Conservation (phyloP, 2,888 invertebrate species). For the Anarsia innoxiella region DNA sequence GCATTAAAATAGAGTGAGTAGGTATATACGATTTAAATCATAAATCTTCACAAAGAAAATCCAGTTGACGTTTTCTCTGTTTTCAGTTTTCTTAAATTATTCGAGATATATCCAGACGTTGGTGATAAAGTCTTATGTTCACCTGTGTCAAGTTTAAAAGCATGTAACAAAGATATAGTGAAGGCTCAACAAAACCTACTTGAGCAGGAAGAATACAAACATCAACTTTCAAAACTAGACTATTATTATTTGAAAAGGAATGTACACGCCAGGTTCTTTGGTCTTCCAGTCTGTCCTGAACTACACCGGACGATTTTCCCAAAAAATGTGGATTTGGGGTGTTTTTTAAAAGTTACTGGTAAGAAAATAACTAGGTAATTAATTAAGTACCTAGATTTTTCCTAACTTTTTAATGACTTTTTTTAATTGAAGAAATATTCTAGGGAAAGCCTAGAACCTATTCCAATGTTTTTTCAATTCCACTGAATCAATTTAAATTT, state of each 20-base stretch:
- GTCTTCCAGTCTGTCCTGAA: constrained; percentile 81
- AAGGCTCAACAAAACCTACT: constrained; percentile 76
- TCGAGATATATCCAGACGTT: constrained; percentile 79
- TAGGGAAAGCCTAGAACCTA: too few relatives aligned
- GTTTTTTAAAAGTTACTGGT: constrained; percentile 84
- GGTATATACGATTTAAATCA: background rate
- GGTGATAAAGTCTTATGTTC: constrained; percentile 80
- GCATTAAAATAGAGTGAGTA: constrained; percentile 82
- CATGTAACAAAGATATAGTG: constrained; percentile 78
- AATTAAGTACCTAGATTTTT: too few relatives aligned
- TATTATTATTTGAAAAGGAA: constrained; percentile 73
- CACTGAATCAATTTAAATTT: background rate
- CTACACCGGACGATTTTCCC: constrained; percentile 80
- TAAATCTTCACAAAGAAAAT: background rate
- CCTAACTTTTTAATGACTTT: too few relatives aligned
- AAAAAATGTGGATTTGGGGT: constrained; percentile 80
- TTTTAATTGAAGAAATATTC: too few relatives aligned
- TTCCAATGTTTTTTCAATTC: background rate
- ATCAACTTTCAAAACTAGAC: constrained; percentile 35
- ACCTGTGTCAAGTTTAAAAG: constrained; percentile 77
- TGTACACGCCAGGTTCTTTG: constrained; percentile 80
- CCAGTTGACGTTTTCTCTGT: constrained; percentile 6
- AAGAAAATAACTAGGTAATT: too few relatives aligned
- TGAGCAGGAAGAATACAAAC: constrained; percentile 50
- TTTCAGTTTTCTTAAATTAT: constrained; percentile 81